These are phyloP conservation scores for Pachycephus smyrnensis DNA, from an alignment of 2,888 invertebrate genomes.

Conservation along the genomic window DNA sequence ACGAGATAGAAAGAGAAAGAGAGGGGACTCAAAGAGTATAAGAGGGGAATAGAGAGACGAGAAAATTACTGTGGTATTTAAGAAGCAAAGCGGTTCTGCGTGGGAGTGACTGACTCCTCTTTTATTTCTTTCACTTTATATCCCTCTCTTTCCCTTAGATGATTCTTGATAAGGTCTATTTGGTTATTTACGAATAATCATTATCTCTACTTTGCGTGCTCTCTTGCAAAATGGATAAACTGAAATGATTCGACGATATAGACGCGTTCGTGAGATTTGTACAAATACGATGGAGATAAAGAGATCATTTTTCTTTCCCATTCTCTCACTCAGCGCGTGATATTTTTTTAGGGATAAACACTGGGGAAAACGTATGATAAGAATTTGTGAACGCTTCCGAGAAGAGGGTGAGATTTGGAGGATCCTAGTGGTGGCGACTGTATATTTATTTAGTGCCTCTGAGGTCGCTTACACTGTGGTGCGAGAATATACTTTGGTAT, in stretches of 20 bases:
- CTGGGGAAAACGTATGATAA: not conserved
- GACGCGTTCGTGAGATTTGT: not conserved
- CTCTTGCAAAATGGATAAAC: not conserved
- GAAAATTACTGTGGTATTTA: constrained; percentile 20
- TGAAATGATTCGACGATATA: not conserved
- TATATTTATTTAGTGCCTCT: not conserved
- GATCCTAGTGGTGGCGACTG: not conserved
- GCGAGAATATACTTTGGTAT: not conserved
- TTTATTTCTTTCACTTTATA: not conserved
- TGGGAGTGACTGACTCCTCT: not conserved
- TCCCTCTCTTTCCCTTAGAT: not conserved
- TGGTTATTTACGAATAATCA: not conserved
- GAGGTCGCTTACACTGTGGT: not conserved
- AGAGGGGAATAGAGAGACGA: constrained; percentile 19
- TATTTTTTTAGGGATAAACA: not conserved
- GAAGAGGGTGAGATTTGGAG: not conserved
- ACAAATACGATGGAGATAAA: not conserved
- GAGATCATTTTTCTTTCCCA: not conserved
- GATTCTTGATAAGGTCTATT: not conserved
- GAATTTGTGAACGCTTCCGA: not conserved
- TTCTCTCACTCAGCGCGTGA: not conserved
- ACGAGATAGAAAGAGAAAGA: constrained; percentile 11
- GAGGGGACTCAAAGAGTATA: constrained; percentile 14
- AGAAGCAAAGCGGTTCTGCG: not conserved
- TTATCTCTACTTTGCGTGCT: not conserved